Evolutionary conservation across 1,140 invertebrate genomes (phyloP).

Genomic region (Pogonomyrmex californicus): DNA sequence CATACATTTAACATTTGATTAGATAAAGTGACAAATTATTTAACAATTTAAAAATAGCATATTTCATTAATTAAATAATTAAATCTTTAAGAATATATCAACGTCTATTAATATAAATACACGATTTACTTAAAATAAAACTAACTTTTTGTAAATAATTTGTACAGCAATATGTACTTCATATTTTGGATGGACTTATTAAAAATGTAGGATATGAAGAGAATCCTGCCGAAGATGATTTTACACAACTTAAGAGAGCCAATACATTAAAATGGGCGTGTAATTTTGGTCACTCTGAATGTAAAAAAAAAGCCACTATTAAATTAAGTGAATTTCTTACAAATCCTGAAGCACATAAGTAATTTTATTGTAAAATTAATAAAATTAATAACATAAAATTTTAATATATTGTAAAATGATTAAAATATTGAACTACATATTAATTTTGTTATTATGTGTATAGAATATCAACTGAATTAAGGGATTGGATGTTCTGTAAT

Average conservation of each 20-base stretch:
- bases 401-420: neutral
- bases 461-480: conserved; percentile 26
- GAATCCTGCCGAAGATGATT: conserved; percentile 58
- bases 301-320: conserved; percentile 62
- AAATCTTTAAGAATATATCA: no score
- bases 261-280: conserved; percentile 72
- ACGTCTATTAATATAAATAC: no score
- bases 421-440: neutral
- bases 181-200: conserved; percentile 70
- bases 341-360: conserved; percentile 63
- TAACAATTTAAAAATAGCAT: neutral
- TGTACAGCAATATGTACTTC: conserved; percentile 68
- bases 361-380: conserved; percentile 3
- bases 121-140: neutral
- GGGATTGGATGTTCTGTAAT: neutral
- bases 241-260: conserved; percentile 60
- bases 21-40: neutral
- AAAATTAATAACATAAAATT: neutral
- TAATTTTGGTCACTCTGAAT: conserved; percentile 68
- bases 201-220: conserved; percentile 74
- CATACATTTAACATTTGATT: neutral
- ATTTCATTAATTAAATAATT: no score
- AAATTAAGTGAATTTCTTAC: conserved; percentile 67
- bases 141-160: conserved; percentile 2
- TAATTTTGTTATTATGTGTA: neutral